Base-by-base conservation (phyloP, 2,888 invertebrate genomes). In the Nomada fucata region DNA sequence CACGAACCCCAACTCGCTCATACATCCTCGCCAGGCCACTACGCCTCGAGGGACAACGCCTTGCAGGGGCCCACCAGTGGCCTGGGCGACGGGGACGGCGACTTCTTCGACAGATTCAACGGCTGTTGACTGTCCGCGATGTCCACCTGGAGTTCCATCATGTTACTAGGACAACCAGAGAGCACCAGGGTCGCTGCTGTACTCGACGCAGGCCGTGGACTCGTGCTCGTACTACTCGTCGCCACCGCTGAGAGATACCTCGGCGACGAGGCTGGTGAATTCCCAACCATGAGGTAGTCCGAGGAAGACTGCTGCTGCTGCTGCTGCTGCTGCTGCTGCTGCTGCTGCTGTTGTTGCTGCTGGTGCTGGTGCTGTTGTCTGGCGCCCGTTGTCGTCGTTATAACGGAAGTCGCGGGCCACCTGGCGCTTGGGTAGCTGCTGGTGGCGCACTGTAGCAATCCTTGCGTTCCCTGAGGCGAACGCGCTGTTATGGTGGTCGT, bases 41-140 rank as follows among this genome's bases (percentile, higher is more conserved):
- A 94, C 93, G 94, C 94, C 89, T 94, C 94, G 86, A 94, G 93
- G 29, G 93, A 93, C n/a, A 93, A 88, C 3, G 92, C 93, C 86
- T 94, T 94, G 90, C 93, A 93, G 18, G 92, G 90, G 91, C 92
- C 92, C 72, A 92, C 91, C 92, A 95, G 93, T 93, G 96, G 95
- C 94, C 96, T 91, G 92, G 97, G 97, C 94, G 97, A 96, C 86
- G 97, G 96, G 88, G 96, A 96, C 89, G 96, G 96, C 86, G 97
- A 96, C 93, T 97, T 97, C 94, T 98, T 98, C 94, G 98, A 98
- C 91, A 98, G 95, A 95, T 98, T 98, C 88, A 98, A 95, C 74
- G 98, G 98, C 93, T 97, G 97, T 89, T 96, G 96, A 70, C 96
- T 96, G 92, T 97, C 97, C 91, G 97, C 97, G 88, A 97, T 97